These are phyloP conservation scores for Anniella stebbinsi DNA, from an alignment of 2,797 vertebrate genomes.

Conservation along the genomic window DNA sequence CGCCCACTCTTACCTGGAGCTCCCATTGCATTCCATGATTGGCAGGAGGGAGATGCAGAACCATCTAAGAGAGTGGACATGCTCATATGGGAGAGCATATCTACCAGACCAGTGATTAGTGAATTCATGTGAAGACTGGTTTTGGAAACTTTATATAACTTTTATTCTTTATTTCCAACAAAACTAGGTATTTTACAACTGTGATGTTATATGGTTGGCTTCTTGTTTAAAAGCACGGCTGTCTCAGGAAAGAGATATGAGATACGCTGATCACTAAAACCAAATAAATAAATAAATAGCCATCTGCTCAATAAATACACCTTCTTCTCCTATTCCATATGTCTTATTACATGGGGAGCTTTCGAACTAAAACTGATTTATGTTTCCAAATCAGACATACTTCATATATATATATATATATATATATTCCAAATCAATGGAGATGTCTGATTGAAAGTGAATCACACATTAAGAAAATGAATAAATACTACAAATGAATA, in stretches of 20 bases:
- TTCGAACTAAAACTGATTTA: constrained; percentile 17
- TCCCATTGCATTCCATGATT: no score
- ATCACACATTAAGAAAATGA: background rate
- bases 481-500: constrained; percentile 15
- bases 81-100: no score
- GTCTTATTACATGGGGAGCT: background rate
- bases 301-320: background rate
- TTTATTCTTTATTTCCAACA: no score
- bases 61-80: no score
- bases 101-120: no score
- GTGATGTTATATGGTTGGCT: background rate
- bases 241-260: background rate
- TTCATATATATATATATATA: background rate
- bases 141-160: no score
- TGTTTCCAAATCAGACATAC: background rate
- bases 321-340: background rate
- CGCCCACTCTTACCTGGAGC: no score
- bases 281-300: no score
- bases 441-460: constrained; percentile 8
- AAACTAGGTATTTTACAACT: no score
- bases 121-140: no score
- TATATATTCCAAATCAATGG: background rate
- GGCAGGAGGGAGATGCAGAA: no score
- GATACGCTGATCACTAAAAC: background rate
- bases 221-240: constrained; percentile 10